Evolutionary conservation across 2,113 vertebrate genomes (phyloP).

Genomic region (Zosterops lateralis): DNA sequence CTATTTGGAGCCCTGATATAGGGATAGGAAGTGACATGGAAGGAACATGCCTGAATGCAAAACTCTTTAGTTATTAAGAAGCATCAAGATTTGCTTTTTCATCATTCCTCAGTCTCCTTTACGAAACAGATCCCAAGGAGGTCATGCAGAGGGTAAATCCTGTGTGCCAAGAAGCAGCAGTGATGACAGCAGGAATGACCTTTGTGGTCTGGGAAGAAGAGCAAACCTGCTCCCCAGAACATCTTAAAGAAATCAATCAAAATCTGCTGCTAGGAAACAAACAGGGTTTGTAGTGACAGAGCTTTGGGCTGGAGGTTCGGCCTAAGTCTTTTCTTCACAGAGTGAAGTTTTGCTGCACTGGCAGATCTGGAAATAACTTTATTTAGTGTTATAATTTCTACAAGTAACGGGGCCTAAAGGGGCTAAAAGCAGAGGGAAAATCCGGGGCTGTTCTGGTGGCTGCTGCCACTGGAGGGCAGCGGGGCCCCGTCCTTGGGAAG

Average conservation of each 20-base stretch:
- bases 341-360: background rate
- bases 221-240: background rate
- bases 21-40: background rate
- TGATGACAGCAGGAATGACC: background rate
- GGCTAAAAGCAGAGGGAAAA: background rate
- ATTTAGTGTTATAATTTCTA: accelerated
- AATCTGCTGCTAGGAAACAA: background rate
- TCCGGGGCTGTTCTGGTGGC: background rate
- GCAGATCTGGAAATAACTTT: background rate
- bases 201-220: background rate
- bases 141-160: background rate
- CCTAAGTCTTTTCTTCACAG: accelerated
- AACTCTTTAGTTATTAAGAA: background rate
- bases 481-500: background rate
- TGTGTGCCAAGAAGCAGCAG: background rate
- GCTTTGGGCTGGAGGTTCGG: background rate
- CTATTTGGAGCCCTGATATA: accelerated
- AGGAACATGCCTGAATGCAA: background rate
- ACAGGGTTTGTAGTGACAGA: accelerated
- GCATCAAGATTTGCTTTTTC: background rate
- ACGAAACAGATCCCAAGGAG: background rate
- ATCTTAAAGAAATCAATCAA: background rate
- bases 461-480: conserved; percentile 46
- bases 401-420: background rate
- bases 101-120: background rate